Percentiles rank a stretch among this genome's conserved stretches.
These are phyloP conservation scores for Spilarctia lutea DNA, from an alignment of 2,888 invertebrate genomes.

Conservation along the genomic window DNA sequence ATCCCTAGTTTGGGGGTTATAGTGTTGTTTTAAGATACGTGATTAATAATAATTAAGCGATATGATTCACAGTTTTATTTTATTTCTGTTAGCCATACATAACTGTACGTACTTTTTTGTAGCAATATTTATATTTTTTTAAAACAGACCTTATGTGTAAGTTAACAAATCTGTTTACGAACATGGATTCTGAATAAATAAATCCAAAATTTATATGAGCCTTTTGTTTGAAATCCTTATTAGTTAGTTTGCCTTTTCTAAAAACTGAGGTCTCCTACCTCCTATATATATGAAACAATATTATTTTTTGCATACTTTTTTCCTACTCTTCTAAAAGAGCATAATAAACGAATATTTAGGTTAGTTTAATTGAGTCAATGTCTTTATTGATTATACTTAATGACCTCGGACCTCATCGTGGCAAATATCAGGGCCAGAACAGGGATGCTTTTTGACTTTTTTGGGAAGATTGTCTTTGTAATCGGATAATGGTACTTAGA, in stretches of 20 bases:
- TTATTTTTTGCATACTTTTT: background rate
- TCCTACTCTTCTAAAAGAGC: background rate
- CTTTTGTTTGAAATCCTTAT: slow-evolving; percentile 18
- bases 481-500: too few relatives aligned
- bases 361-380: background rate
- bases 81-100: slow-evolving; percentile 72
- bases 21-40: slow-evolving; percentile 66
- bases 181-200: slow-evolving; percentile 85
- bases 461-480: too few relatives aligned
- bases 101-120: slow-evolving; percentile 74
- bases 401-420: background rate
- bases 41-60: slow-evolving; percentile 71
- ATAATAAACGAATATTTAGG: background rate
- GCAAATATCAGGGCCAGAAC: background rate
- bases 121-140: slow-evolving; percentile 85
- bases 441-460: too few relatives aligned
- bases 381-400: background rate
- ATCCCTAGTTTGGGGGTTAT: slow-evolving; percentile 63
- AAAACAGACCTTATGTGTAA: slow-evolving; percentile 80
- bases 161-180: slow-evolving; percentile 84
- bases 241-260: slow-evolving; percentile 10
- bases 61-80: slow-evolving; percentile 65
- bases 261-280: too few relatives aligned
- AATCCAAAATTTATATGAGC: slow-evolving; percentile 68
- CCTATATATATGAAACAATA: background rate